These are phyloP conservation scores for Chascanopsetta lugubris DNA, from an alignment of 2,113 vertebrate species.

Conservation along the genomic window DNA sequence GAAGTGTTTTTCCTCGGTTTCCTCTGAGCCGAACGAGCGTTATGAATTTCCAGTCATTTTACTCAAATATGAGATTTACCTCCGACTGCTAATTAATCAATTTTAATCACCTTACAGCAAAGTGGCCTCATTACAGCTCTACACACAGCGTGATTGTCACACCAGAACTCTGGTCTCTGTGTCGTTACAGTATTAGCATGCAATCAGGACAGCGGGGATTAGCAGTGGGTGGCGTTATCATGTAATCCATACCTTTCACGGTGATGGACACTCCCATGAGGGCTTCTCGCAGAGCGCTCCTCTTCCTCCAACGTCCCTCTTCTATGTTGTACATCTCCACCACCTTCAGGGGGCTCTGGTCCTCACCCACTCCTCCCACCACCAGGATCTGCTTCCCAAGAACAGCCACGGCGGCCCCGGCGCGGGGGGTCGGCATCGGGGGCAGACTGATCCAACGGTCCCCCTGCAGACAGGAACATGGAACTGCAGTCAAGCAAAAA, in stretches of 20 bases:
- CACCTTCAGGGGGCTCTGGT: slow-evolving; percentile 89
- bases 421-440: slow-evolving; percentile 90
- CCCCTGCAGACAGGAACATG: slow-evolving; percentile 41
- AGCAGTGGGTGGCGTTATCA: background rate
- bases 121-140: background rate
- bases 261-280: slow-evolving; percentile 94
- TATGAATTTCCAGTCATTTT: background rate
- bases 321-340: slow-evolving; percentile 95
- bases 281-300: slow-evolving; percentile 88
- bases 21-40: background rate
- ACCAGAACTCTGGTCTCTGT: background rate
- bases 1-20: background rate
- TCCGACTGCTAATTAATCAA: background rate
- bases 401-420: slow-evolving; percentile 87
- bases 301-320: slow-evolving; percentile 95
- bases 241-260: slow-evolving; percentile 85
- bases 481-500: background rate
- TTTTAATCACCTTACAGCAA: background rate
- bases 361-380: slow-evolving; percentile 90
- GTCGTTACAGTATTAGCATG: background rate
- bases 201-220: background rate
- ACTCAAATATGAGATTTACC: background rate
- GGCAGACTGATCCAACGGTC: slow-evolving; percentile 90
- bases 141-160: background rate
- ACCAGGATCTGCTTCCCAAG: slow-evolving; percentile 95